phyloP scores from a whole-genome alignment of 2,113 vertebrate genomes.

The Petroica traversi region DNA sequence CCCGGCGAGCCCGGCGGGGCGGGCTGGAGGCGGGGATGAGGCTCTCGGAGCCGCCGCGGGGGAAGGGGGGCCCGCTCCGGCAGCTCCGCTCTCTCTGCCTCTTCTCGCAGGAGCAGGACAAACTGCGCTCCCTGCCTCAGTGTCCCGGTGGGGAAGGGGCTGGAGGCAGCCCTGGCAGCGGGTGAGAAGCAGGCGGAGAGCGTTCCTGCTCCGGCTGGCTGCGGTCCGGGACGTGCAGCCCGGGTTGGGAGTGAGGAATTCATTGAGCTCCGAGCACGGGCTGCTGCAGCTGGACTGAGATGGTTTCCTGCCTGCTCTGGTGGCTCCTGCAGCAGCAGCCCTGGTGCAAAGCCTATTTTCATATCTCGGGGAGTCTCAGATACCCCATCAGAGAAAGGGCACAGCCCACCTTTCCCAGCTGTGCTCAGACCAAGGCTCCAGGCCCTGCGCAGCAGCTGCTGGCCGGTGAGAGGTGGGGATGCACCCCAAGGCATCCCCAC shows the following conservation, averaged over 20 bases:
- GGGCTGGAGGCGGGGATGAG: slow-evolving; percentile 9
- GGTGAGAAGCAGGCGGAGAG: not conserved
- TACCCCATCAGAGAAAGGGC: not conserved
- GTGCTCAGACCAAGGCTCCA: not conserved
- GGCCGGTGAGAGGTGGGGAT: not conserved
- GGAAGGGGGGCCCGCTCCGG: not conserved
- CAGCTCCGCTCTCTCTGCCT: not conserved
- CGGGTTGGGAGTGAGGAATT: not conserved
- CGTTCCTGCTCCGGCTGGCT: fast-evolving
- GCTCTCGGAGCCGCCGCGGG: not conserved
- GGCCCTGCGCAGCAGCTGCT: not conserved
- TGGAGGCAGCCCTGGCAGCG: not conserved
- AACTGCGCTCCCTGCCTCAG: not conserved
- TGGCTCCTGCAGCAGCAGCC: not conserved
- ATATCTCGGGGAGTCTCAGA: not conserved
- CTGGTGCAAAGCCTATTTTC: not conserved
- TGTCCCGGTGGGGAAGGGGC: not conserved
- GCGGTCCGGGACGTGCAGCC: not conserved
- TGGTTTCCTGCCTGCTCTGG: not conserved
- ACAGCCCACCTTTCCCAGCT: not conserved
- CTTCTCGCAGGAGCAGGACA: not conserved
- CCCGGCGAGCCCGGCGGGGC: not conserved
- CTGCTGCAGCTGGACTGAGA: not conserved
- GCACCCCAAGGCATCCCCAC: not conserved
- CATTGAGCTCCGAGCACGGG: fast-evolving